A percentile compares a stretch with the other conserved stretches of the same genome.
These are phyloP conservation scores for Ophioninae sp. DNA, from an alignment of 2,888 invertebrate species.

Conservation along the genomic window DNA sequence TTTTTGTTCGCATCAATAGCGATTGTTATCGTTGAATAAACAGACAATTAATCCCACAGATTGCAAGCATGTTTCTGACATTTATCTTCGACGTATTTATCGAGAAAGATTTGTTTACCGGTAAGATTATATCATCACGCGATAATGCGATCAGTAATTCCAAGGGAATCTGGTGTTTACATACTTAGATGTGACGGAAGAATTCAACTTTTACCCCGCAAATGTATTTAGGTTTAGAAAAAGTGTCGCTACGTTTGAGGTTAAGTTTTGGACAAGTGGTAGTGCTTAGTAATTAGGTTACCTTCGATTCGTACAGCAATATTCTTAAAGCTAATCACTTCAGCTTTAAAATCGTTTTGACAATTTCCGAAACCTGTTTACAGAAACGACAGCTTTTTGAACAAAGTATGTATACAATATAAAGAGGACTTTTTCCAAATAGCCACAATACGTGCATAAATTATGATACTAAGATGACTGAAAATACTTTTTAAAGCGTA, in stretches of 20 bases:
- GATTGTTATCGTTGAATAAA: constrained; percentile 76
- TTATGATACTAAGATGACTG: no score
- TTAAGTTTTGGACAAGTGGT: not conserved
- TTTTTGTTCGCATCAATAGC: constrained; percentile 69
- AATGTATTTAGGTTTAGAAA: not conserved
- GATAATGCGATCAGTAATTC: constrained; percentile 1
- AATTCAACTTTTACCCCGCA: not conserved
- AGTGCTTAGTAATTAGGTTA: no score
- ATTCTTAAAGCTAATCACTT: no score
- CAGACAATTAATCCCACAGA: constrained; percentile 67
- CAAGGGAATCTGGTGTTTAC: not conserved
- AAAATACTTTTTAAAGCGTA: no score
- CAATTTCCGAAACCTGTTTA: no score
- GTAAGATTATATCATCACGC: constrained; percentile 57
- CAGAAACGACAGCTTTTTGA: no score
- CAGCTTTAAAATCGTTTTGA: no score
- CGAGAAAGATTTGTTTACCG: not conserved
- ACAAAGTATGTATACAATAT: no score
- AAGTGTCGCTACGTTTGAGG: not conserved
- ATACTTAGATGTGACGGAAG: not conserved
- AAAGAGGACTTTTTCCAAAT: no score
- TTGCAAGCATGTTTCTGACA: constrained; percentile 29
- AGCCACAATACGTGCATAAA: no score
- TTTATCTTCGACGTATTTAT: constrained; percentile 19
- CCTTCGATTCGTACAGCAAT: no score